Conservation (phyloP, 2,888 invertebrate genomes). For the Eupelmus urozonus region DNA sequence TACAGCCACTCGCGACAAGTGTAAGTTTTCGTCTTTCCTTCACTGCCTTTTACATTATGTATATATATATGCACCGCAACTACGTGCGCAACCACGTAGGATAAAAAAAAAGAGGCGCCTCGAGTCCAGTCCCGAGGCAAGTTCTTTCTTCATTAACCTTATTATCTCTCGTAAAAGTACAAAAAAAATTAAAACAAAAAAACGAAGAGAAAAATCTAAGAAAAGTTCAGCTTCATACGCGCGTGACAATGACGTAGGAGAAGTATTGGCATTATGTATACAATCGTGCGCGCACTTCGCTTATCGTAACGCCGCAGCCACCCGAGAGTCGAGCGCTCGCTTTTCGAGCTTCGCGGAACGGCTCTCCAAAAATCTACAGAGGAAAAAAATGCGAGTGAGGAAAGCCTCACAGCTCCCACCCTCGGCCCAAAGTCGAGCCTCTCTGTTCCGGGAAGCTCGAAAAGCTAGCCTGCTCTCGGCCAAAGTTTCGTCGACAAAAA, state of each 20-base stretch:
- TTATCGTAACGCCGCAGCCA: too few relatives aligned
- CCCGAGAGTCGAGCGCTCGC: not conserved
- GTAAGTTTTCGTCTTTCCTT: conserved; percentile 9
- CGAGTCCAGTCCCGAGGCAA: conserved; percentile 17
- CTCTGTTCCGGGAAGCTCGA: conserved; percentile 39
- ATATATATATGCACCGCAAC: conserved; percentile 40
- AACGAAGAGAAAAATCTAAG: conserved; percentile 46
- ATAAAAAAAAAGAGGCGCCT: conserved; percentile 31
- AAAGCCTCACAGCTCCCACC: too few relatives aligned
- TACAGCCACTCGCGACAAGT: conserved; percentile 57
- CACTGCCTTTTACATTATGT: not conserved
- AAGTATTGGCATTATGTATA: not conserved
- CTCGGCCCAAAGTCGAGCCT: conserved; percentile 9
- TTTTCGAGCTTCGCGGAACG: conserved; percentile 30
- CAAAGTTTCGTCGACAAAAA: conserved; percentile 17
- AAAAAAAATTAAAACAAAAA: conserved; percentile 15
- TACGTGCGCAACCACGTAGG: conserved; percentile 2
- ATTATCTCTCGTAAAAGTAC: conserved; percentile 16
- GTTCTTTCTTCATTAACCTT: not conserved
- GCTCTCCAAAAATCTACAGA: not conserved
- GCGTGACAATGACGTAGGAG: conserved; percentile 29
- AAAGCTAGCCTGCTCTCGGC: conserved; percentile 10
- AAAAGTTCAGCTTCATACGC: conserved; percentile 35
- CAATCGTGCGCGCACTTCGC: not conserved
- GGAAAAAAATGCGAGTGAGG: not conserved